Percentiles rank a stretch among this genome's conserved stretches.
phyloP scores from a whole-genome alignment of 2,888 invertebrate genomes.

The Hypercompe scribonia region DNA sequence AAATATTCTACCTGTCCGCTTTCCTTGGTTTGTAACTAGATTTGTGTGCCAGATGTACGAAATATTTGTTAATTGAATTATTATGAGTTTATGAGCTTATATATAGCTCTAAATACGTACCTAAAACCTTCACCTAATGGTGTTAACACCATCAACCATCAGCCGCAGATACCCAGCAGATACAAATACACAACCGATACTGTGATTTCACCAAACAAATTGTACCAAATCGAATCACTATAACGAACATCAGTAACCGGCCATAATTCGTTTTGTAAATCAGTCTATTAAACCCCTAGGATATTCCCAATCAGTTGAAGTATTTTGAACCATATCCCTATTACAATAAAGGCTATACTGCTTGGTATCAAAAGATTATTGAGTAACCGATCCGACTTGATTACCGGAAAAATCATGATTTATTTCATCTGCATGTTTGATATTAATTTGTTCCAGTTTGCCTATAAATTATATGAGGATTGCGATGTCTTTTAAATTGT shows the following conservation, averaged over 20 bases:
- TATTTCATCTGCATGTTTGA: conserved; percentile 7
- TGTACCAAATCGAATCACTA: conserved; percentile 54
- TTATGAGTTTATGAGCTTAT: background rate
- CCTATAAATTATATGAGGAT: background rate
- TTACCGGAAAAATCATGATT: conserved; percentile 47
- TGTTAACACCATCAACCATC: background rate
- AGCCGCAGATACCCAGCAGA: background rate
- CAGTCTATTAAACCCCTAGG: conserved; percentile 60
- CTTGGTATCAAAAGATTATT: conserved; percentile 13
- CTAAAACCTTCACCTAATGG: no score
- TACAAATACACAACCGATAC: conserved; percentile 25
- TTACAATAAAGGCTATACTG: background rate
- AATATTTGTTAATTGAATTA: no score
- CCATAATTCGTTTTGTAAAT: conserved; percentile 70
- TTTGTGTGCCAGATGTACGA: no score
- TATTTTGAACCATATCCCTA: conserved; percentile 7
- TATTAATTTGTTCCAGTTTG: conserved; percentile 8
- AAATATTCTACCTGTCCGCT: no score
- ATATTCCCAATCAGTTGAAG: conserved; percentile 20
- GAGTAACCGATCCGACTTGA: conserved; percentile 42
- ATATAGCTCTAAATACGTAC: background rate
- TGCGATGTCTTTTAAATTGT: background rate
- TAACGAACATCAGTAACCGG: conserved; percentile 64
- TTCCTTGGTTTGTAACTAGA: no score
- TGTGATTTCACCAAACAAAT: conserved; percentile 37